phyloP scores from a whole-genome alignment of 2,113 vertebrate species.

The Laticauda colubrina region DNA sequence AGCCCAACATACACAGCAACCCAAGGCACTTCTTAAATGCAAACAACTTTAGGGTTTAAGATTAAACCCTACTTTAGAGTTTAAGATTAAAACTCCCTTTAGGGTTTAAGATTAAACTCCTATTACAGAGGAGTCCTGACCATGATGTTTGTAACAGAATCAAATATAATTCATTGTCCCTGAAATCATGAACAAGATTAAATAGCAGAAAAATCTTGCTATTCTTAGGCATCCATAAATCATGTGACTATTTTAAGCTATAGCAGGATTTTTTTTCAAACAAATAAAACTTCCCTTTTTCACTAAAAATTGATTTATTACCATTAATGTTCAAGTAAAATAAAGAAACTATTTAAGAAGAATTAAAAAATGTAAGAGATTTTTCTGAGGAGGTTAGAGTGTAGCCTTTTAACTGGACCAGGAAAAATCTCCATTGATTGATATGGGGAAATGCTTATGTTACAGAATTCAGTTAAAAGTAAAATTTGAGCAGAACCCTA shows the following conservation, averaged over 20 bases:
- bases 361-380: background rate
- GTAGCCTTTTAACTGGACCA: background rate
- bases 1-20: background rate
- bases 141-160: background rate
- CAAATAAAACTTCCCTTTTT: background rate
- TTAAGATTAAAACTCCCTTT: background rate
- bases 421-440: background rate
- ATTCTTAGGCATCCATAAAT: background rate
- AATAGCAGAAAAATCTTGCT: background rate
- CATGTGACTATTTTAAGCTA: background rate
- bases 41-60: background rate
- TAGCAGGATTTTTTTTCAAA: background rate
- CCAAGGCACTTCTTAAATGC: background rate
- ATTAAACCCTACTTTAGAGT: background rate
- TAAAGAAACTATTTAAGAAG: background rate
- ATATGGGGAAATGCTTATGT: background rate
- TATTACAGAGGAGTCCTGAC: background rate
- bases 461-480: background rate
- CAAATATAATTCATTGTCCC: conserved; percentile 4
- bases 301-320: background rate
- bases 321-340: background rate
- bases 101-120: background rate
- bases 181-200: background rate
- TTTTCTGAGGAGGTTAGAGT: background rate
- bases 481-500: background rate